Base-by-base conservation (phyloP, 2,888 invertebrate genomes). In the Luperina nickerlii region DNA sequence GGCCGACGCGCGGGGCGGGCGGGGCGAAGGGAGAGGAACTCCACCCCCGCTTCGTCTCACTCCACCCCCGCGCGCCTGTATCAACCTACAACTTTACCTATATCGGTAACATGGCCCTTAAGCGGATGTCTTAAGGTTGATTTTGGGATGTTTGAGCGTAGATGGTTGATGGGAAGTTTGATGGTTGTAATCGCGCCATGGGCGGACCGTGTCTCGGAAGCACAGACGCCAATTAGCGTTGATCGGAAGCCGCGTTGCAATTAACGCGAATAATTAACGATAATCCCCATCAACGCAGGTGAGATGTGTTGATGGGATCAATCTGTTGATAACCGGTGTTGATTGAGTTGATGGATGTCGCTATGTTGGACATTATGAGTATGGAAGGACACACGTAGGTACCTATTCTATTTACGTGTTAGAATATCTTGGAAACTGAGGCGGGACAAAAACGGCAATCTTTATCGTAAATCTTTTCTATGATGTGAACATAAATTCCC, bases 141-240 rank as follows among this genome's bases (percentile, higher is more conserved):
- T 76, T 90, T 92, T 95, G n/a, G 81, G 74, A 75, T 89, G 89
- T 57, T 66, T 73, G 79, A 75, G 80, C 90, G 91, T 92, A 91
- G 86, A 79, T 84, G 83, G 89, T 91, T 89, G 84, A 90, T 96
- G 93, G 95, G 88, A 90, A 89, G 86, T 90, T 91, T 92, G 94
- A 95, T 95, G 95, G 95, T 94, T 93, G 93, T 95, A 95, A 96
- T 95, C 94, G 94, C 92, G 94, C 95, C 96, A 96, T 96, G 96
- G 96, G 96, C 96, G 96, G 96, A 96, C 94, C 96, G 94, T 92
- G 93, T 89, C 92, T 94, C 92, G 91, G 92, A 93, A 93, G 93
- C 93, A 94, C 83, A 94, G 95, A 96, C 94, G 94, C 95, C 96
- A 96, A 96, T 96, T 96, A 96, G 94, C 93, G 92, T 88, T 91